phyloP scores from a whole-genome alignment of 2,797 vertebrate species.

The Eulemur mongoz region DNA sequence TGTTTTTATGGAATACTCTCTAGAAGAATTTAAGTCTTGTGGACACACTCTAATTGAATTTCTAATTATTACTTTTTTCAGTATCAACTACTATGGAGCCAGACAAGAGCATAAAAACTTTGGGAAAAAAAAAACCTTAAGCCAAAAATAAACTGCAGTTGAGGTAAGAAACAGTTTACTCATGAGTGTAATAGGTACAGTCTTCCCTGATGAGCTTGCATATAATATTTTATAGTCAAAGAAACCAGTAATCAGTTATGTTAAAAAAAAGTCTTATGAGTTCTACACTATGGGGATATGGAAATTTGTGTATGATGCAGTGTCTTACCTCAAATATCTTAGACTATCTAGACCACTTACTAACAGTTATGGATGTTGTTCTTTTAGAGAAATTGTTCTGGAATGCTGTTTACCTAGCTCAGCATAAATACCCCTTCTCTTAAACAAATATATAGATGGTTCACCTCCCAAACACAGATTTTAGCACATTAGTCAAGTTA shows the following conservation, averaged over 20 bases:
- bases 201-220: neutral
- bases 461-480: neutral
- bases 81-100: neutral
- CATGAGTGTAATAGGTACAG: neutral
- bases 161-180: neutral
- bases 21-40: neutral
- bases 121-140: neutral
- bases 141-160: neutral
- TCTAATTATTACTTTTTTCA: neutral
- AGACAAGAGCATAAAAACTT: neutral
- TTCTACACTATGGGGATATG: neutral
- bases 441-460: neutral
- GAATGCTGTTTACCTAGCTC: neutral
- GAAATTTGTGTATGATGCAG: neutral
- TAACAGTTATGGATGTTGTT: neutral
- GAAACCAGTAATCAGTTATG: neutral
- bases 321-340: neutral
- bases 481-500: neutral
- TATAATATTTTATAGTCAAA: neutral
- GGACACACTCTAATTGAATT: neutral
- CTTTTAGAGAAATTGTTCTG: neutral
- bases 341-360: neutral
- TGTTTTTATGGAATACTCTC: neutral
- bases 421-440: neutral
- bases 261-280: neutral